Conservation (phyloP, 2,888 invertebrate species). For the Calameuta idolon region DNA sequence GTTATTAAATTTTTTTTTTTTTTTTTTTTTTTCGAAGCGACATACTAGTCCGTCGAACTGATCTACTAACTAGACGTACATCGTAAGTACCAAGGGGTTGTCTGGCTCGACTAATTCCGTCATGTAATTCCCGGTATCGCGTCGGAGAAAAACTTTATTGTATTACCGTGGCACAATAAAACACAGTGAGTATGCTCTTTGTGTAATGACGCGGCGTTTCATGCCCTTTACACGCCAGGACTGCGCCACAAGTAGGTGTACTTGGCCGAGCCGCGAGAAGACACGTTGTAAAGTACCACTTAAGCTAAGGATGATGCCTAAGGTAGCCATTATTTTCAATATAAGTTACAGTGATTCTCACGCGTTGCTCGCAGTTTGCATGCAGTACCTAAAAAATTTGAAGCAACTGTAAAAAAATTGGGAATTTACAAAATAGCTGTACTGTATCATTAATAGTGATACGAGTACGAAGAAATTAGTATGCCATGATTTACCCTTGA, state of each 20-base stretch:
- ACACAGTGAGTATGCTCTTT: conserved; percentile 65
- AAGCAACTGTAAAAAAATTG: neutral
- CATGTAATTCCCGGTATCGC: conserved; percentile 32
- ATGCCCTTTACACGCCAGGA: conserved; percentile 47
- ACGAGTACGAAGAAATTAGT: neutral
- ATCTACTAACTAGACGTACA: conserved; percentile 3
- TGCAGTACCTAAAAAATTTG: neutral
- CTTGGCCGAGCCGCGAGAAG: conserved; percentile 15
- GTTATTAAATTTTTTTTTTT: neutral
- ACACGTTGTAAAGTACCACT: conserved; percentile 34
- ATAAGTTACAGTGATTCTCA: conserved; percentile 39
- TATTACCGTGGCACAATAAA: conserved; percentile 54
- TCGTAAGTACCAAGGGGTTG: conserved; percentile 3
- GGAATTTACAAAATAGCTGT: neutral
- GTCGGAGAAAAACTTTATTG: conserved; percentile 38
- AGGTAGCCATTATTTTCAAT: conserved; percentile 34
- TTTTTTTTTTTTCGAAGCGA: neutral
- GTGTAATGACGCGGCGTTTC: conserved; percentile 63
- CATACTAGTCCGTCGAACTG: neutral
- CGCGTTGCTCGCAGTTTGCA: neutral
- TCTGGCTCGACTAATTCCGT: conserved; percentile 30
- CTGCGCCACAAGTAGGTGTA: conserved; percentile 48
- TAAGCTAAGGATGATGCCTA: neutral
- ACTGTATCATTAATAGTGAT: neutral
- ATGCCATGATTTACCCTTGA: neutral